Base-by-base conservation (phyloP, 1,140 invertebrate genomes). In the Lepidurus packardi region DNA sequence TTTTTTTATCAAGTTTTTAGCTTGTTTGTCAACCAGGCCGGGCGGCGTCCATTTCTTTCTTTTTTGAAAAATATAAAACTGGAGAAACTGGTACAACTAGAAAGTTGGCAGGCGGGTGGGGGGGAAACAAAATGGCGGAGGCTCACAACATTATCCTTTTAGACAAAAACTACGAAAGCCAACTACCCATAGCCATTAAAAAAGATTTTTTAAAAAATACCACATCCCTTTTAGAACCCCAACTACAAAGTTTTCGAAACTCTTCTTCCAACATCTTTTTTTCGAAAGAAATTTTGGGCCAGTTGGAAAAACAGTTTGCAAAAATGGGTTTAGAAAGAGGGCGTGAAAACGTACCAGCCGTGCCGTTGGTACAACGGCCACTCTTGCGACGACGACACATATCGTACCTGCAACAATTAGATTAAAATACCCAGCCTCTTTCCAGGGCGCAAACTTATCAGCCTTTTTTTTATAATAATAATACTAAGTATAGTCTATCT, bases 361-460 rank as follows among this genome's bases (percentile, higher is more conserved):
- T 96, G 91, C 94, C 94, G 90, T 95, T 94, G 86, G 94, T 95
- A 89, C 94, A 96, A 88, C 93, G 91, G 86, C 94, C 94, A 88
- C 93, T 94, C 90, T 95, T 95, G 86, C 94, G 90, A 87, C 94
- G 91, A 85, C 94, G 92, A 90, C 94, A 96, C 93, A 95, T 94
- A 91, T 95, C 94, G 89, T 95, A 95, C 92, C 94, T 96, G 92
- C n/a, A 76, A 77, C 42, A 78, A 74, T 45, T 10, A 74, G 76
- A 76, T 77, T 44, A 43, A 43, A 75, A 21, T 8, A 78, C 74
- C 53, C 16, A 43, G 47, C 41, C 53, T 75, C 43, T 24, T 34
- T 45, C 10, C 43, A 79, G 25, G 76, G 11, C 43, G 47, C 7
- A 78, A 53, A 42, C 74, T 75, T n/a, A 79, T 77, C 47, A 43